A percentile compares a stretch with the other conserved stretches of the same genome.
Conservation (phyloP, 1,140 invertebrate species). For the Paraescarpia echinospica region DNA sequence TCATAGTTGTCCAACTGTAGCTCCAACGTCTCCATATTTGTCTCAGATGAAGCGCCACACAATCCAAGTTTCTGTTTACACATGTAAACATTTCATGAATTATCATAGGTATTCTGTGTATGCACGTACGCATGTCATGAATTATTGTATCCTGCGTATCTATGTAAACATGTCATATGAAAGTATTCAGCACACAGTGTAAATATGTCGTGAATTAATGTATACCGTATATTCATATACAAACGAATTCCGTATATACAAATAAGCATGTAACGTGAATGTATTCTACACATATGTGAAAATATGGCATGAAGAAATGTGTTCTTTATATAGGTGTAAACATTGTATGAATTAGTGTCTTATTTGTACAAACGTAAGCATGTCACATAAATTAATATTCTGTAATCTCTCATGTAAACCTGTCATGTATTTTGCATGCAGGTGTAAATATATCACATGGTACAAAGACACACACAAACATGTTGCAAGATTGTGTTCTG, state of each 20-base stretch:
- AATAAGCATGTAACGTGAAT: too few species aligned
- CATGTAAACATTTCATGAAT: not conserved
- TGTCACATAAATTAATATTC: too few species aligned
- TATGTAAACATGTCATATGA: not conserved
- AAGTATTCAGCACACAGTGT: too few species aligned
- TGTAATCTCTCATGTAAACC: too few species aligned
- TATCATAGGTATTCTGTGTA: too few species aligned
- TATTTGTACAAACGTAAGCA: not conserved
- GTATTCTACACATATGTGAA: too few species aligned
- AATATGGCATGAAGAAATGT: not conserved
- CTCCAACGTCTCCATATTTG: not conserved
- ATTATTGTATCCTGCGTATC: not conserved
- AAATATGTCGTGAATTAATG: too few species aligned
- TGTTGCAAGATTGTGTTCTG: not conserved
- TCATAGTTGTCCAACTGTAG: too few species aligned
- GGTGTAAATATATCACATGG: not conserved
- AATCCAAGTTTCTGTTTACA: conserved; percentile 32
- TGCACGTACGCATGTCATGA: not conserved
- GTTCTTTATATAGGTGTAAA: not conserved
- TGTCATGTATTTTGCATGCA: not conserved
- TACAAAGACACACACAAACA: not conserved
- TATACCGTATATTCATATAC: too few species aligned
- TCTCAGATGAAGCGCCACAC: conserved; percentile 26
- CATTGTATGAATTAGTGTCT: not conserved
- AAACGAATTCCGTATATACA: too few species aligned